Evolutionary conservation across 2,888 invertebrate genomes (phyloP), one percentile per base, ranked within the genome.

Genomic region (Epinotia brunnichana): DNA sequence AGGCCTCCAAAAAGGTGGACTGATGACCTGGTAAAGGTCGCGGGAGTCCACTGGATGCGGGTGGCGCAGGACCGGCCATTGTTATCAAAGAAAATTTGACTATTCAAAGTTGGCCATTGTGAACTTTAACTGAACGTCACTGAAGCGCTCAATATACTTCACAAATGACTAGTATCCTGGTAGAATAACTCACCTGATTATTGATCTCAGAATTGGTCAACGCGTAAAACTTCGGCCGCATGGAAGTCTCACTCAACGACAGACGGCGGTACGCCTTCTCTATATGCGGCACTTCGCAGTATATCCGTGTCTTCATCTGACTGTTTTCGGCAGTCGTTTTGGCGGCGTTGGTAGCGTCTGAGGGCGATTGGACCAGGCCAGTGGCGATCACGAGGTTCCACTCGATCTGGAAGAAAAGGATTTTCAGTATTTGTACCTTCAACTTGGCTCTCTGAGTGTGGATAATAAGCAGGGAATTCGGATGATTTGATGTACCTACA

Each of bases 161-260:
- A 29, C 29, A 29, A 29, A 15, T 15, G n/a, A 2, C 44, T 48
- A 13, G 15, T 15, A 15, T 4, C 44, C 44, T 44, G 5, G 44
- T 44, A 44, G 2, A 1, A 4, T 44, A 11, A 76, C 78, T 76
- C 79, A 94, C 94, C 86, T 94, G 94, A 79, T 94, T 94, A 79
- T 95, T 94, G 69, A 94, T 90, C 74, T 98, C 98, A 7, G 96
- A 92, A 69, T 95, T 95, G 13, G 98, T 97, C 35, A 99, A 92
- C 24, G 97, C 97, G 87, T 99, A 99, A 90, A 99, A 99, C 81
- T 97, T 95, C 0, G 99, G 98, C 75, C 97, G 95, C 95, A 98
- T 96, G 0, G 95, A 95, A 56, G 94, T 94, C 76, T 95, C 95
- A 68, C 95, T 95, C 69, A 90, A 91, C 15, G 91, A 87, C 44